Evolutionary conservation across 2,113 vertebrate species (phyloP), one percentile per base, ranked within the genome.

Genomic region (Colius striatus): DNA sequence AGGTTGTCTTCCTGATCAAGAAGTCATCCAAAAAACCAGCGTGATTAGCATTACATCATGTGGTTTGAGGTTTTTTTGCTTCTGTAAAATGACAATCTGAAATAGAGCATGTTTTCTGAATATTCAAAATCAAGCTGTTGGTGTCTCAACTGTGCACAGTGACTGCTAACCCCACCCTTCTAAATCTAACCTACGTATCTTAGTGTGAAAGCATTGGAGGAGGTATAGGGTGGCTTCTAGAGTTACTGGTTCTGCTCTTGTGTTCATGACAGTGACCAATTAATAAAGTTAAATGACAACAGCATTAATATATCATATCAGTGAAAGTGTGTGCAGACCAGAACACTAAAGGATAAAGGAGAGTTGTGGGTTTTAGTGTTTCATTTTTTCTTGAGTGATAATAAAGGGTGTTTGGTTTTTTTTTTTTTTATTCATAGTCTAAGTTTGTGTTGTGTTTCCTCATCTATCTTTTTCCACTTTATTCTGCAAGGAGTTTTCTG

Each of bases 151-250:
- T 61, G 70, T 57, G 71, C 84, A 16, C 65, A 14, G 70, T 90
- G 95, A 95, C 97, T 98, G 97, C 97, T 98, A 97, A 97, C 97
- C 96, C 89, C 97, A 97, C 95, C 97, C 96, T 97, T 29, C 90
- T 94, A 92, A 96, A 91, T 95, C 81, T 90, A 75, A 84, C 96
- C 95, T 97, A 94, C 87, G 87, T 96, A 53, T 70, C 87, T 72
- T 91, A 60, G 92, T 94, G 97, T 97, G 96, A 98, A 97, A 95
- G 95, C 96, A 94, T 95, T 92, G 92, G 79, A 97, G 97, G 97
- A 98, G 97, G 97, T 97, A 89, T 51, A 79, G 91, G 43, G 94
- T 98, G 97, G 97, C 97, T 98, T 98, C 96, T 63, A 67, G 95
- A 97, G 91, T 38, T 85, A 38, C 61, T 4, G 17, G 72, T 95